Evolutionary conservation across 1,140 invertebrate species (phyloP).

Genomic region (Frieseomelitta varia): DNA sequence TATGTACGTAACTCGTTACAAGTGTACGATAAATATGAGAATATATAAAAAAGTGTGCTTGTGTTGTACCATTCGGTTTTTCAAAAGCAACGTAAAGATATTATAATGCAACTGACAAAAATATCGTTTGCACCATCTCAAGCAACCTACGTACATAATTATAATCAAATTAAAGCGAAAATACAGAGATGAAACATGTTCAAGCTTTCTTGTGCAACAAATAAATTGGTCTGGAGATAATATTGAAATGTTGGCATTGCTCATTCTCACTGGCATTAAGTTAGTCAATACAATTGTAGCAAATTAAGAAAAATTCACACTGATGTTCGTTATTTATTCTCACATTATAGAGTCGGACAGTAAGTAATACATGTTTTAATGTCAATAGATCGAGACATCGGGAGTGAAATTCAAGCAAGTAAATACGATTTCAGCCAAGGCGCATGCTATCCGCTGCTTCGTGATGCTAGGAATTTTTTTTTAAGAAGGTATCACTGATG

Average conservation of each 20-base stretch:
- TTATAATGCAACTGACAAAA: not conserved
- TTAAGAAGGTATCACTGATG: conserved; percentile 8
- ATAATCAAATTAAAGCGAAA: not conserved
- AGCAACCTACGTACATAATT: not conserved
- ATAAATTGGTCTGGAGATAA: not conserved
- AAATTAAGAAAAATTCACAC: not conserved
- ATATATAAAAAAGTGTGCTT: not conserved
- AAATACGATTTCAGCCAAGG: not conserved
- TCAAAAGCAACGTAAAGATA: not conserved
- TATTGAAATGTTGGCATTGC: not conserved
- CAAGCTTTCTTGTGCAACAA: not conserved
- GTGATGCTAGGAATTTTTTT: not conserved
- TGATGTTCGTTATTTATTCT: not conserved
- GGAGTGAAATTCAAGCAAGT: not conserved
- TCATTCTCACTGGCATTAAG: not conserved
- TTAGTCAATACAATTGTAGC: not conserved
- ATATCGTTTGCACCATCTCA: not conserved
- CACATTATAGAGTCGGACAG: not conserved
- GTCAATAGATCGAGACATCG: too few relatives aligned
- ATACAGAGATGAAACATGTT: not conserved
- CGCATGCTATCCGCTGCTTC: not conserved
- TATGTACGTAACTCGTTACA: not conserved
- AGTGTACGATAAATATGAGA: not conserved
- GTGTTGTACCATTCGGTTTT: not conserved
- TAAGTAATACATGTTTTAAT: too few relatives aligned